Conservation (phyloP, 2,113 vertebrate genomes). For the Semnornis frantzii region DNA sequence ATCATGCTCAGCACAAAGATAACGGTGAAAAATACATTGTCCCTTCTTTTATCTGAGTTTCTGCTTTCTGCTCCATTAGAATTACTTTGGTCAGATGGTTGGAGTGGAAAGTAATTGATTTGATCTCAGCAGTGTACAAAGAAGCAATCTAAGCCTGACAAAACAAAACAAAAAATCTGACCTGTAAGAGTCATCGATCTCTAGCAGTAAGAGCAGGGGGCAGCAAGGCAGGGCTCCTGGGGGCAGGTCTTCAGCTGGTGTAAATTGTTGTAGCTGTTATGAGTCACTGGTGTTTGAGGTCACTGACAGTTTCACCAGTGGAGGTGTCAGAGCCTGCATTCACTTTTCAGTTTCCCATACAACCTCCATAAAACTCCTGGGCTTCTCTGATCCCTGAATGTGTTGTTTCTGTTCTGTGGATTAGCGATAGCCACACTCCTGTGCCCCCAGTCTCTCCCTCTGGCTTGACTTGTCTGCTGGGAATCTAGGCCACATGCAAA, state of each 20-base stretch:
- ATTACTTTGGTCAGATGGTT: constrained; percentile 64
- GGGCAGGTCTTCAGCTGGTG: constrained; percentile 51
- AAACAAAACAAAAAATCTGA: constrained; percentile 71
- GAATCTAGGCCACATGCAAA: not conserved
- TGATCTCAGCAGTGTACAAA: constrained; percentile 47
- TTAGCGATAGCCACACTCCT: rapidly evolving
- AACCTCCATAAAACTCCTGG: not conserved
- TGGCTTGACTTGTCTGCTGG: not conserved
- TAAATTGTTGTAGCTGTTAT: constrained; percentile 41
- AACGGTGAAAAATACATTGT: constrained; percentile 44
- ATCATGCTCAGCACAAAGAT: constrained; percentile 48
- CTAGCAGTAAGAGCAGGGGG: constrained; percentile 42
- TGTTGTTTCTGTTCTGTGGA: rapidly evolving
- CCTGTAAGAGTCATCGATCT: constrained; percentile 69
- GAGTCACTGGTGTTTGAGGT: constrained; percentile 55
- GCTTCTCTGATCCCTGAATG: not conserved
- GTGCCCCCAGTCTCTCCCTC: not conserved
- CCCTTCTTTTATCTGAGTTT: constrained; percentile 58
- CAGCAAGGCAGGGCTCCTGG: constrained; percentile 34
- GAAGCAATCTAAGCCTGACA: constrained; percentile 54
- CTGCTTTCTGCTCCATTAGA: constrained; percentile 68
- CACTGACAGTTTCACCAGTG: not conserved
- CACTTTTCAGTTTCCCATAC: not conserved
- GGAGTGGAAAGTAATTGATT: constrained; percentile 65
- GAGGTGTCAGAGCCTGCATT: constrained; percentile 11